Base-by-base conservation (phyloP, 2,888 invertebrate species). In the Tineola bisselliella region DNA sequence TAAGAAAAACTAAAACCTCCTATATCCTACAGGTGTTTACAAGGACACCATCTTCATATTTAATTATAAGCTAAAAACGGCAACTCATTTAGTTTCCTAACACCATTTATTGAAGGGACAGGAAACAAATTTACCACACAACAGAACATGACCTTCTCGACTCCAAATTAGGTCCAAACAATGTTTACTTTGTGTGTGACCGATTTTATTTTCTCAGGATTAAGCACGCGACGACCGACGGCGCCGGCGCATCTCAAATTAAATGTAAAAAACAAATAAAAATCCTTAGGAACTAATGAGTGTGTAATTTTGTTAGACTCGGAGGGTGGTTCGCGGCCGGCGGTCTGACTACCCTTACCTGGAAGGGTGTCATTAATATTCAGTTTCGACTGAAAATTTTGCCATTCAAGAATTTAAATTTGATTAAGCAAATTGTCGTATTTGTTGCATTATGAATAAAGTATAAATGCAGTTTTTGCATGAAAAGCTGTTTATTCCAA, bases 291-390 rank as follows among this genome's bases (percentile, higher is more conserved):
- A 77, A 75, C 76, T 81, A 83, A 84, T 84, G 81, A 81, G 81
- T 82, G 77, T 81, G 79, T 83, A 81, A 84, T 84, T 80, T 81
- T 63, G 77, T 79, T 76, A 73, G 79, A 64, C 75, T 68, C 75
- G 71, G 74, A 79, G 84, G 84, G 83, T 83, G 83, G 81, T 67
- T 76, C 80, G 61, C 73, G 68, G 77, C 77, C 75, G 82, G 82
- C 78, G 81, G 79, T 79, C 81, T 63, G 56, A 18, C 66, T 66
- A 69, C 71, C 75, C 75, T 74, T 81, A 78, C 82, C 77, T 75
- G 77, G 72, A 70, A 72, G 73, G 77, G 44, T 70, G 54, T 61
- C 25, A 44, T 43, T 52, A 56, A 33, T 13, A n/a, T 33, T 33
- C 13, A 58, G 13, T 58, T 58, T 15, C 1, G 31, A 58, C 13